These are phyloP conservation scores for Rapana venosa DNA, from an alignment of 2,888 invertebrate species.

Conservation along the genomic window DNA sequence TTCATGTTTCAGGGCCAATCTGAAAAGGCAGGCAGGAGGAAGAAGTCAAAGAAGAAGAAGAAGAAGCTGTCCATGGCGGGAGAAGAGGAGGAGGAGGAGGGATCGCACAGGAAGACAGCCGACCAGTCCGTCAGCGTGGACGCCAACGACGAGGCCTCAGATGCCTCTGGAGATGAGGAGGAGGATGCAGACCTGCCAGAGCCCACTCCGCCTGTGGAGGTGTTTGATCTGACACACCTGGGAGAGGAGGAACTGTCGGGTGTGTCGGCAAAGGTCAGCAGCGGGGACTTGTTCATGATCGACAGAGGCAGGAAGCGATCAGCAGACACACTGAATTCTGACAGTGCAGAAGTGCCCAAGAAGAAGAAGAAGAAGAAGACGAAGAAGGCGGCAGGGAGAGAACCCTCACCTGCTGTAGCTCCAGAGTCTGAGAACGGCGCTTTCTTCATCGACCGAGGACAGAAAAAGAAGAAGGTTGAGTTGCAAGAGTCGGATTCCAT, in stretches of 20 bases:
- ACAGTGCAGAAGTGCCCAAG: background rate
- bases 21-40: background rate
- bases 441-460: constrained; percentile 16
- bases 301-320: constrained; percentile 11
- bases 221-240: constrained; percentile 3
- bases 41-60: constrained; percentile 24
- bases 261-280: background rate
- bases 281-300: background rate
- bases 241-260: background rate
- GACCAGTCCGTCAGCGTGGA: background rate
- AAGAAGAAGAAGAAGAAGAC: constrained; percentile 26
- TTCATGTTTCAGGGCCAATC: background rate
- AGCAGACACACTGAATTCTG: background rate
- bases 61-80: background rate
- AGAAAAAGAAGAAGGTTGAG: background rate
- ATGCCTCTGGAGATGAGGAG: background rate
- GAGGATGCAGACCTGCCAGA: background rate
- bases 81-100: background rate
- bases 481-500: no score
- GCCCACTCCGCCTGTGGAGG: background rate
- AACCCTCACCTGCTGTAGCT: no score
- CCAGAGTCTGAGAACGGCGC: background rate
- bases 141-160: no score
- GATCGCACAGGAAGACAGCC: background rate
- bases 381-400: background rate